A percentile compares a stretch with the other conserved stretches of the same genome.
Evolutionary conservation across 2,888 invertebrate genomes (phyloP).

Genomic region (Heliconius cydno): DNA sequence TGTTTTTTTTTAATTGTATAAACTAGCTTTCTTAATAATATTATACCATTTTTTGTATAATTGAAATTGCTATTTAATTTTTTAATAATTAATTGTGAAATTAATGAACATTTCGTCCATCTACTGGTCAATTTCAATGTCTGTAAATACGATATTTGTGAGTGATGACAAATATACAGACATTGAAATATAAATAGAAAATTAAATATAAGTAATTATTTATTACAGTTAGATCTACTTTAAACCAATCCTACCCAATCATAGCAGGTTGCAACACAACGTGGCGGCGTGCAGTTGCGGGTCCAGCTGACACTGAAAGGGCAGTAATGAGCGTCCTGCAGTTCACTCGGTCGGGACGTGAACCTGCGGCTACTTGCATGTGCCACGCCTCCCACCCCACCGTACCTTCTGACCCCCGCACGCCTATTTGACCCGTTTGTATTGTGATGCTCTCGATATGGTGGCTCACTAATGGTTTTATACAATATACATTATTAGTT

Average conservation of each 20-base stretch:
- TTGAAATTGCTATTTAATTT: too few relatives aligned
- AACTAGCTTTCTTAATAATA: too few relatives aligned
- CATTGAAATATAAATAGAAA: background rate
- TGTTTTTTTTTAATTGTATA: too few relatives aligned
- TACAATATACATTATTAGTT: background rate
- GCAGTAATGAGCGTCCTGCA: constrained; percentile 57
- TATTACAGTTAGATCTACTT: background rate
- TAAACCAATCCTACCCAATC: constrained; percentile 59
- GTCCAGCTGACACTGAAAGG: constrained; percentile 57
- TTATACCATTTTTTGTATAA: too few relatives aligned
- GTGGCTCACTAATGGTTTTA: constrained; percentile 51
- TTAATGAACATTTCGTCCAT: background rate
- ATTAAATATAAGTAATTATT: background rate
- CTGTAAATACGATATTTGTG: too few relatives aligned
- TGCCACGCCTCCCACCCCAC: constrained; percentile 57
- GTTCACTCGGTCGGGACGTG: constrained; percentile 59
- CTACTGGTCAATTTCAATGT: background rate
- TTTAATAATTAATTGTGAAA: too few relatives aligned
- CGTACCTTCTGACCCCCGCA: constrained; percentile 58
- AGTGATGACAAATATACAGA: background rate
- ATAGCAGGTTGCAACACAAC: constrained; percentile 65
- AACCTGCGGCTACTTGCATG: constrained; percentile 55
- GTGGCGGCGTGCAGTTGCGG: constrained; percentile 56
- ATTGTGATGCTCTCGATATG: constrained; percentile 62
- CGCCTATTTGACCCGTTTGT: constrained; percentile 60